Conservation (phyloP, 2,113 vertebrate genomes). For the Platichthys stellatus region DNA sequence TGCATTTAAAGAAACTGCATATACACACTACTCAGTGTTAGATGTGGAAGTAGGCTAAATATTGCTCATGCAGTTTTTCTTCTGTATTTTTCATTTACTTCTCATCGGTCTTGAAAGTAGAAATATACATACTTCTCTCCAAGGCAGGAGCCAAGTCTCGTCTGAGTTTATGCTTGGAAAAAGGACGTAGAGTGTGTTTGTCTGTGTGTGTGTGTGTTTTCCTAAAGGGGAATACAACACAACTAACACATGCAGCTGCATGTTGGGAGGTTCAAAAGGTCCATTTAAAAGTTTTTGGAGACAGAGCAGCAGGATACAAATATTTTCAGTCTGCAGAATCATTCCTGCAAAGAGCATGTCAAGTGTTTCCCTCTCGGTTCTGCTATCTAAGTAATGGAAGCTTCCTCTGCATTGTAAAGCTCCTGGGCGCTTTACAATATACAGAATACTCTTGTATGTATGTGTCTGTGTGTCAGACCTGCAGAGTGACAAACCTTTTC, state of each 20-base stretch:
- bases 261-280: slow-evolving; percentile 41
- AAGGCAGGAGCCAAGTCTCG: not conserved
- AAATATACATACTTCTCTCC: not conserved
- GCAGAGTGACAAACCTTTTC: slow-evolving; percentile 9
- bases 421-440: slow-evolving; percentile 30
- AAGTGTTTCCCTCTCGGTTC: slow-evolving; percentile 47
- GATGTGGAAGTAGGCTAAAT: not conserved
- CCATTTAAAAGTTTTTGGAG: slow-evolving; percentile 36
- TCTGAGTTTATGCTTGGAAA: not conserved
- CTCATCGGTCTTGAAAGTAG: not conserved
- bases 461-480: slow-evolving; percentile 10
- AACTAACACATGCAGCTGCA: slow-evolving; percentile 46
- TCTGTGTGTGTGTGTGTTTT: slow-evolving; percentile 19
- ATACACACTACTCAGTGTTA: not conserved
- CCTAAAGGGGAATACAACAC: slow-evolving; percentile 20
- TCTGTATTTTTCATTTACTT: not conserved
- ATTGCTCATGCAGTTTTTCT: not conserved
- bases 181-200: not conserved
- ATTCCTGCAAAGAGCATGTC: slow-evolving; percentile 48
- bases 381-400: slow-evolving; percentile 18
- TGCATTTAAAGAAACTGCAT: too few species aligned
- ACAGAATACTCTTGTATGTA: not conserved
- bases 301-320: slow-evolving; percentile 36
- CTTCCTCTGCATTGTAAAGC: slow-evolving; percentile 48
- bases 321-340: slow-evolving; percentile 39